Percentiles rank a stretch among this genome's conserved stretches.
phyloP scores from a whole-genome alignment of 2,888 invertebrate genomes.

The Oscheius onirici region DNA sequence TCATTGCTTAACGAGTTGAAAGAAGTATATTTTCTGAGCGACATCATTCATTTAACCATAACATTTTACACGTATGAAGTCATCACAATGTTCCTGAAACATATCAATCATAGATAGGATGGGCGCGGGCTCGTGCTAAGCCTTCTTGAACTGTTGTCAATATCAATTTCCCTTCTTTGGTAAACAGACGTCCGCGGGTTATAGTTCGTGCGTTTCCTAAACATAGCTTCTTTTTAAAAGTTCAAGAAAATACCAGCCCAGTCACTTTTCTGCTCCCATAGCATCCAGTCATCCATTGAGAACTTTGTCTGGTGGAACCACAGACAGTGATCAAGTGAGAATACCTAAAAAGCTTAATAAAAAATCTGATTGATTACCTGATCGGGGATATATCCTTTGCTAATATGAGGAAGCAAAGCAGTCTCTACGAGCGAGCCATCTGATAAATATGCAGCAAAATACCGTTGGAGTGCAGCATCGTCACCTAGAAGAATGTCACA shows the following conservation, averaged over 20 bases:
- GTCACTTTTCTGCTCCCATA: conserved; percentile 72
- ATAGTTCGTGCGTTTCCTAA: conserved; percentile 35
- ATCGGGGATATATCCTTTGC: conserved; percentile 40
- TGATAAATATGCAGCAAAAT: conserved; percentile 72
- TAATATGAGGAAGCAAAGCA: conserved; percentile 63
- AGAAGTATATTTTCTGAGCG: neutral
- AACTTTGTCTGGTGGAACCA: conserved; percentile 72
- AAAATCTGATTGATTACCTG: conserved; percentile 26
- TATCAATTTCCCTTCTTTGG: conserved; percentile 33
- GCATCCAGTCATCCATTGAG: conserved; percentile 72
- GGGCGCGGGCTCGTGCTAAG: conserved; percentile 20
- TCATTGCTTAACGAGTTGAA: neutral
- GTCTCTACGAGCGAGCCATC: conserved; percentile 71
- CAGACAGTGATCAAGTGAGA: conserved; percentile 72
- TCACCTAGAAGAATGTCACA: conserved; percentile 54
- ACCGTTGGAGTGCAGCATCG: conserved; percentile 70
- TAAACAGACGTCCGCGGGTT: conserved; percentile 37
- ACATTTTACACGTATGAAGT: neutral
- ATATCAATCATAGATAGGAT: conserved; percentile 3
- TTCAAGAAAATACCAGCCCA: conserved; percentile 71
- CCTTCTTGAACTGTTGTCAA: conserved; percentile 43
- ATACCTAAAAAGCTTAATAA: conserved; percentile 40
- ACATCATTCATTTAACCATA: neutral
- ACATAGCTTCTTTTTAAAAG: too few species aligned
- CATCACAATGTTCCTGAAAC: too few species aligned